Base-by-base conservation (phyloP, 2,113 vertebrate genomes). In the Proterorhinus semilunaris region DNA sequence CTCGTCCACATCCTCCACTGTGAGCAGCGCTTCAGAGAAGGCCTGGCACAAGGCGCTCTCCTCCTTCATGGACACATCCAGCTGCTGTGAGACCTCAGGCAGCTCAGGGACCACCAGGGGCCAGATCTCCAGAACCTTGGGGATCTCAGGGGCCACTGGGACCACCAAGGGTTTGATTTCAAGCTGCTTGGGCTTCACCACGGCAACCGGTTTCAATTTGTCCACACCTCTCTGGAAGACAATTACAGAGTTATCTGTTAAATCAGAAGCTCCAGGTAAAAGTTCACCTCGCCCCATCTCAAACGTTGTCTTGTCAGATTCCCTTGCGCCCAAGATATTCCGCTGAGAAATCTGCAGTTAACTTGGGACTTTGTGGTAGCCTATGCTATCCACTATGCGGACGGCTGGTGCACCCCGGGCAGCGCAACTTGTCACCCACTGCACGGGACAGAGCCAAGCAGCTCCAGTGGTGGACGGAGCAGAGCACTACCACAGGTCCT, bases 11-110 rank as follows among this genome's bases (percentile, higher is more conserved):
- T 99, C 96, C 70, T 96, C 91, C 0, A 98, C 66, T 0, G 90
- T 80, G 58, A 97, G 90, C 73, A 98, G 74, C 0, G 89, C 82
- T 2, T 95, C 94, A 0, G 96, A 98, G 80, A 98, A 99, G 3
- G 97, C 96, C 77, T 93, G 95, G 83, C 96, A 98, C 52, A 99
- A 82, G 15, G 90, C 91, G 3, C 92, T 91, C 73, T 95, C 94
- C 76, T 95, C 95, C 65, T 92, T 92, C 93, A 93, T 85, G 51
- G 93, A 93, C 2, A 93, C 79, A 0, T 95, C 93, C 0, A 67
- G 53, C 53, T 55, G 53, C 53, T 10, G 53, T 2, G 53, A 16
- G 17, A 0, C 9, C 53, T 55, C 76, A 3, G 79, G 21, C 0
- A 69, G n/a, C 0, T 54, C 0, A 42, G 72, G 87, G 85, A 73